A percentile compares a stretch with the other conserved stretches of the same genome.
Conservation (phyloP, 1,140 invertebrate genomes). For the Augochlora pura region DNA sequence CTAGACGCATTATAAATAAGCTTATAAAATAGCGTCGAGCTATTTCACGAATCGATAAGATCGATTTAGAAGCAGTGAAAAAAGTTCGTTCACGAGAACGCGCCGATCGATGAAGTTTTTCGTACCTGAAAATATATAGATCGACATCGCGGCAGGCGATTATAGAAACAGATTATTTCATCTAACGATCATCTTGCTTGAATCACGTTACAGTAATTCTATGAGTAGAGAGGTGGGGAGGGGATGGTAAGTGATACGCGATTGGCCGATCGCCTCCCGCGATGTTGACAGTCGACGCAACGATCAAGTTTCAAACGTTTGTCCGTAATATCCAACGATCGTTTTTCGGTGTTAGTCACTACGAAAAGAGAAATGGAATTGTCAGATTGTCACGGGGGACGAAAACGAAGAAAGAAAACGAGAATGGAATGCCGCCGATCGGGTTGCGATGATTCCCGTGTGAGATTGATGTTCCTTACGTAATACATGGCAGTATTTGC, state of each 20-base stretch:
- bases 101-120: conserved; percentile 8
- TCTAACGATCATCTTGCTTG: too few species aligned
- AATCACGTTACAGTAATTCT: not conserved
- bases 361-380: not conserved
- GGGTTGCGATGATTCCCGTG: conserved; percentile 59
- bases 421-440: conserved; percentile 17
- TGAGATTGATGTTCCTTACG: conserved; percentile 67
- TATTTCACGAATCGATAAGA: conserved; percentile 30
- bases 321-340: conserved; percentile 22
- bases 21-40: conserved; percentile 19
- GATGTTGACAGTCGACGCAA: not conserved
- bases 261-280: not conserved
- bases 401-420: not conserved
- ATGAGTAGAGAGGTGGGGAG: too few species aligned
- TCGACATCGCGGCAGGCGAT: not conserved
- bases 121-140: conserved; percentile 2
- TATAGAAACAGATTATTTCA: not conserved
- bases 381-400: too few species aligned
- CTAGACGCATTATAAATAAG: conserved; percentile 35
- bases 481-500: conserved; percentile 73
- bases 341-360: not conserved
- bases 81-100: not conserved
- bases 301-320: conserved; percentile 6
- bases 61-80: conserved; percentile 23
- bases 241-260: not conserved